Conservation (phyloP, 92 coral and sea anemone species). For the Nematostella vectensis region DNA sequence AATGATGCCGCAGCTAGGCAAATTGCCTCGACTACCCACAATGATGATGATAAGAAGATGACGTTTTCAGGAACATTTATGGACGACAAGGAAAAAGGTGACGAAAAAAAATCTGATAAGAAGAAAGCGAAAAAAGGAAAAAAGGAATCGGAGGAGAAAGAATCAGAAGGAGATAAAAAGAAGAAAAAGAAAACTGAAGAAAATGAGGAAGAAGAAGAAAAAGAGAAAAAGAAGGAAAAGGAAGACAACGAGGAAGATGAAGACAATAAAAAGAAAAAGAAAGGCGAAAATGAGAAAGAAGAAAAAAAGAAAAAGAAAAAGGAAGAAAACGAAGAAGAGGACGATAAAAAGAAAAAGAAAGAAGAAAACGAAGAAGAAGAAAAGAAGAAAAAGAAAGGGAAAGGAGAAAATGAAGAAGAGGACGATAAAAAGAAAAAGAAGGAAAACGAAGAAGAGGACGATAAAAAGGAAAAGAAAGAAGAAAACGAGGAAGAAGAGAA, state of each 20-base stretch:
- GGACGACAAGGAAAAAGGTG: not conserved
- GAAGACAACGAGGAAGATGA: not conserved
- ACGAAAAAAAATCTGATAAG: too few relatives aligned
- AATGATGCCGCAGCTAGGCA: conserved; percentile 2
- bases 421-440: not conserved
- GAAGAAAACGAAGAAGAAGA: not conserved
- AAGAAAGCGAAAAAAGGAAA: not conserved
- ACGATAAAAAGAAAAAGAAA: not conserved
- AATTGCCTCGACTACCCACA: not conserved
- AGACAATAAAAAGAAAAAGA: not conserved
- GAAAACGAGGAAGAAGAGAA: not conserved
- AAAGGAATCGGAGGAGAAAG: not conserved
- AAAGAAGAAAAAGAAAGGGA: not conserved
- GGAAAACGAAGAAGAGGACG: not conserved
- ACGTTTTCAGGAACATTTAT: conserved; percentile 11
- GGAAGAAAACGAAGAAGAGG: conserved; percentile 3
- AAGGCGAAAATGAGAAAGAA: not conserved
- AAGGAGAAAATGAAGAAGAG: not conserved
- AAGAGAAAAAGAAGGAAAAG: not conserved
- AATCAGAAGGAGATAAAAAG: not conserved
- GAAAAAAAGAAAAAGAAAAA: conserved; percentile 1
- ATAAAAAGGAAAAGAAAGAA: not conserved
- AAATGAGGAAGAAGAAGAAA: not conserved
- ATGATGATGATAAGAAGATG: conserved; percentile 1
- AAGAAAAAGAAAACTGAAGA: not conserved